Evolutionary conservation across 2,888 invertebrate species (phyloP), one percentile per base, ranked within the genome.

Genomic region (Caenorhabditis auriculariae): DNA sequence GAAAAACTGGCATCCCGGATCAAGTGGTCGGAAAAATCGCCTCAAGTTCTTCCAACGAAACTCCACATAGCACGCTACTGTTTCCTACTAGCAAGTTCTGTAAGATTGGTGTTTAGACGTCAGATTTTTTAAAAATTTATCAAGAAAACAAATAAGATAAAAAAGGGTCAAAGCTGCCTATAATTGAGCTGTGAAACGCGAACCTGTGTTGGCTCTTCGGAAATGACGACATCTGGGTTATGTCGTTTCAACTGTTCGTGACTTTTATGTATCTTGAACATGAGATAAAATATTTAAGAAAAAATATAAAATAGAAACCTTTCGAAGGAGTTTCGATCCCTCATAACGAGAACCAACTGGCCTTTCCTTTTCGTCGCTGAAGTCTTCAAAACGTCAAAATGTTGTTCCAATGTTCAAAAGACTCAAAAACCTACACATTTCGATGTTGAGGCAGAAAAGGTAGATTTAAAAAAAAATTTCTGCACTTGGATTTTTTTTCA

Each of bases 21-120:
- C 74, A 37, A 66, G 62, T 0, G 54, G 54, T 1, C 52, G 38
- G 52, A 76, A n/a, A 72, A 24, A 76, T 66, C 6, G 27, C 45
- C 46, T 73, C 69, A 23, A 76, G 63, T 28, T 75, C 68, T 59
- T 72, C 74, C 27, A 68, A 55, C 0, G 71, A 54, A 4, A 75
- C 76, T 2, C 70, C 73, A 42, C 75, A 74, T 1, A 75, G 48
- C 3, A 72, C 64, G 43, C 74, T 70, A 59, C 72, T 74, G 52
- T 75, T 75, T 44, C 67, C 67, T 23, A 75, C 70, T 32, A 73
- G 61, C 2, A 76, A 54, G 26, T 37, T 56, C 76, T 76, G 56
- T 28, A 72, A 52, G 17, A n/a, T 9, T 21, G 9, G n/a, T 15
- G 15, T 15, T 12, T 5, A 29, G 29, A 46, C 26, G 9, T n/a